A percentile compares a stretch with the other conserved stretches of the same genome.
Evolutionary conservation across 2,888 invertebrate species (phyloP).

Genomic region (Barypeithes pellucidus): DNA sequence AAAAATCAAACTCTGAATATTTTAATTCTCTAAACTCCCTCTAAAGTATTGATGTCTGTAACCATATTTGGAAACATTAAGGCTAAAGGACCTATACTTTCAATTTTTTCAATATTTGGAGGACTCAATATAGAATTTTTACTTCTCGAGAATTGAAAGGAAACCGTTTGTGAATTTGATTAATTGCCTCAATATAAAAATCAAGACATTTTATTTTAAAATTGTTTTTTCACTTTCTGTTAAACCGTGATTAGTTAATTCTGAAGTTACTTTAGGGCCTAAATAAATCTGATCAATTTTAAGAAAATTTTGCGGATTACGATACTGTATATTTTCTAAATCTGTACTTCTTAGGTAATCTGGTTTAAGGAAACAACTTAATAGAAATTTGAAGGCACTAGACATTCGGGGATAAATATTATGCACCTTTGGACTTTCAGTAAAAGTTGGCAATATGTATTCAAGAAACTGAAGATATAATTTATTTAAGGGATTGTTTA

Average conservation of each 20-base stretch:
- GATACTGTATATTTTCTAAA: conserved; percentile 23
- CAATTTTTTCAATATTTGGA: not conserved
- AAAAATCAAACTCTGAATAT: not conserved
- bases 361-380: conserved; percentile 37
- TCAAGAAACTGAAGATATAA: conserved; percentile 40
- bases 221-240: not conserved
- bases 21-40: not conserved
- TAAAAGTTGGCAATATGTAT: conserved; percentile 39
- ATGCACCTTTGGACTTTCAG: conserved; percentile 20
- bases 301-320: conserved; percentile 31
- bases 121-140: not conserved
- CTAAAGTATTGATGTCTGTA: not conserved
- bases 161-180: not conserved
- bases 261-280: not conserved
- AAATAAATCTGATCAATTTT: conserved; percentile 34
- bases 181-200: conserved; percentile 37
- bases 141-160: not conserved
- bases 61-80: not conserved
- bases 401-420: conserved; percentile 18
- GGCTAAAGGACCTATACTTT: not conserved
- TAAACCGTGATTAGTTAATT: not conserved
- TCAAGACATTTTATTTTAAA: conserved; percentile 25
- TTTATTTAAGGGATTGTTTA: conserved; percentile 34
- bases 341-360: not conserved
- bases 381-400: conserved; percentile 13